Base-by-base conservation (phyloP, 2,888 invertebrate genomes). In the Eupithecia abbreviata region DNA sequence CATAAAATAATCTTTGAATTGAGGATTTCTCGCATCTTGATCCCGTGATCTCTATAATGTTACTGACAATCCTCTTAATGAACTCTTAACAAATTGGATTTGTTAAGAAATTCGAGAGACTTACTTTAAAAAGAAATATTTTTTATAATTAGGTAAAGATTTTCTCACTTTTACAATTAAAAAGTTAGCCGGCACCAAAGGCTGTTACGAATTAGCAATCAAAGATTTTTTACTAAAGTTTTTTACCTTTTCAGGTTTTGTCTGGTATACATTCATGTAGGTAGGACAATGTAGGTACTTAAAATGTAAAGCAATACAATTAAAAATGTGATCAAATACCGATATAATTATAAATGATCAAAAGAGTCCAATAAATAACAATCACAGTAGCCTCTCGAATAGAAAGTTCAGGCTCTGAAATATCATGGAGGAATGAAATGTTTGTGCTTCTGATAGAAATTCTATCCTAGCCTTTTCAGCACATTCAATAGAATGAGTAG, bases 401-500 rank as follows among this genome's bases (percentile, higher is more conserved):
- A 66, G 72, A 72, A 72, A 65, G 72, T 49, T 47, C 47, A 30
- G 65, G 55, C 0, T 30, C 65, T 47, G 65, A 66, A 66, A 72
- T 66, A 72, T 47, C 41, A 41, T 47, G 41, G 47, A 62, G 62
- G n/a, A 65, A 49, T 65, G n/a, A 15, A 66, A 72, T 72, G 65
- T 47, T 49, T 45, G 43, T 65, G 66, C 66, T 15, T 65, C 62
- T 72, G 62, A 30, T 42, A 7, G 66, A 9, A 66, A 66, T 66
- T 66, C 66, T 66, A 66, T 42, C 10, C 13, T 13, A 65, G 13
- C 42, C 65, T 15, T 66, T 66, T 66, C 66, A 42, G 15, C 42
- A 66, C 41, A 42, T 66, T 66, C 66, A 66, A 66, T 42, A 42
- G 42, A 66, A 42, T 7, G 13, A 13, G 7, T 41, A 42, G 7